A percentile compares a stretch with the other conserved stretches of the same genome.
phyloP scores from a whole-genome alignment of 2,888 invertebrate species.

The Tetragnatha montana region DNA sequence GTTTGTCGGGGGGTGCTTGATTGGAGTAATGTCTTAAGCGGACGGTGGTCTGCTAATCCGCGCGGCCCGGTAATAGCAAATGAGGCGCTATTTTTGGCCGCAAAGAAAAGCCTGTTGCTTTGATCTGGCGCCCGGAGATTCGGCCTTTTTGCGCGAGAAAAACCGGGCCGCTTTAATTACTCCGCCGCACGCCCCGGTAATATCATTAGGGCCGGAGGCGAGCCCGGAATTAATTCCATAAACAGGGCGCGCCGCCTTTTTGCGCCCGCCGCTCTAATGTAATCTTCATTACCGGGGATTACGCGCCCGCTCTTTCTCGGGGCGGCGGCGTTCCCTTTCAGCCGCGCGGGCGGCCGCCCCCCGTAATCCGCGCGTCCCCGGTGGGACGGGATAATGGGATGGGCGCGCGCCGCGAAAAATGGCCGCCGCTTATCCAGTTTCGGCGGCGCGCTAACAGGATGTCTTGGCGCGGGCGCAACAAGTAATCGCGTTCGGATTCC shows the following conservation, averaged over 20 bases:
- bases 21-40: not conserved
- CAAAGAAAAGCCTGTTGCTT: slow-evolving; percentile 15
- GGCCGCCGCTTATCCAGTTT: slow-evolving; percentile 65
- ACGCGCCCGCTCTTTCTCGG: slow-evolving; percentile 65
- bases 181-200: slow-evolving; percentile 70
- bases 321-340: slow-evolving; percentile 56
- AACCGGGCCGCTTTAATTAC: slow-evolving; percentile 68
- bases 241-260: slow-evolving; percentile 65
- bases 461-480: slow-evolving; percentile 64
- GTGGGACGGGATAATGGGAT: slow-evolving; percentile 71
- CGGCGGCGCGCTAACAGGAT: slow-evolving; percentile 63
- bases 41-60: not conserved
- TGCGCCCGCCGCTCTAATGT: slow-evolving; percentile 70
- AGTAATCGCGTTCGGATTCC: slow-evolving; percentile 65
- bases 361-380: slow-evolving; percentile 69
- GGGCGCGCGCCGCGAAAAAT: slow-evolving; percentile 30
- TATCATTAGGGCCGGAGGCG: slow-evolving; percentile 68
- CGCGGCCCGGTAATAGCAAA: not conserved
- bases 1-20: no score
- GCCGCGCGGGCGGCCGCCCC: slow-evolving; percentile 33
- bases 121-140: slow-evolving; percentile 35
- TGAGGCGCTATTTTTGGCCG: not conserved
- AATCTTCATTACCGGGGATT: slow-evolving; percentile 72
- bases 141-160: not conserved
- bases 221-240: slow-evolving; percentile 70